A percentile compares a stretch with the other conserved stretches of the same genome.
These are phyloP conservation scores for Drosophila neotestacea DNA, from an alignment of 2,888 invertebrate species.

Conservation along the genomic window DNA sequence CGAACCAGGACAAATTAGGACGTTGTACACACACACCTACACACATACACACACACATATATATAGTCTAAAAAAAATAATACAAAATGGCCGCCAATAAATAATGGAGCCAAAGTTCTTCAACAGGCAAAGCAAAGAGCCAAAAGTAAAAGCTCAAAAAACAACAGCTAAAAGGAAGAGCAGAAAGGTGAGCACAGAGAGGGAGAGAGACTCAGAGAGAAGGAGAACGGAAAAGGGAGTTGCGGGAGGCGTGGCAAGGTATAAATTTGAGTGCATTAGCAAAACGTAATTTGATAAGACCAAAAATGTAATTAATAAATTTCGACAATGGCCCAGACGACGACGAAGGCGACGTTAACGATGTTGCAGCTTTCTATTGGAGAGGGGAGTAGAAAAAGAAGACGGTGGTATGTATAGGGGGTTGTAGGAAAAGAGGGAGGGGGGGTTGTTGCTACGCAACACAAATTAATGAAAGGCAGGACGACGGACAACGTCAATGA, in stretches of 20 bases:
- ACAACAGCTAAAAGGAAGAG: conserved; percentile 26
- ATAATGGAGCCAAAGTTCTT: conserved; percentile 47
- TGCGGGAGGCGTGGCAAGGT: conserved; percentile 54
- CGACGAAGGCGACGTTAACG: conserved; percentile 15
- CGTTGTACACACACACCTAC: conserved; percentile 15
- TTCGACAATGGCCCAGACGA: conserved; percentile 67
- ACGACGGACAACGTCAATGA: conserved; percentile 29
- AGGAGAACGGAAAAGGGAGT: not conserved
- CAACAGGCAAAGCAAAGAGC: conserved; percentile 27
- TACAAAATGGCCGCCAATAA: conserved; percentile 78
- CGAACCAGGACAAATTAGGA: conserved; percentile 77
- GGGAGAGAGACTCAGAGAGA: not conserved
- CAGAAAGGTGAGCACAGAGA: not conserved
- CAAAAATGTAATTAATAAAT: conserved; percentile 84
- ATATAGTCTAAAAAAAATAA: conserved; percentile 27
- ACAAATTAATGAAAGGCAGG: conserved; percentile 72
- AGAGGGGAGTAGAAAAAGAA: not conserved
- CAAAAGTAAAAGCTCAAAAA: conserved; percentile 71
- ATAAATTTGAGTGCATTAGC: conserved; percentile 83
- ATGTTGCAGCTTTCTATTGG: conserved; percentile 9
- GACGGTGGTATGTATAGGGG: too few relatives aligned
- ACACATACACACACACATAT: conserved; percentile 20
- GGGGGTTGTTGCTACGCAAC: conserved; percentile 28
- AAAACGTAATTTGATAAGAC: conserved; percentile 84
- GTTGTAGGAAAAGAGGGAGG: too few relatives aligned